Conservation (phyloP, 2,797 vertebrate species). For the Numenius phaeopus region DNA sequence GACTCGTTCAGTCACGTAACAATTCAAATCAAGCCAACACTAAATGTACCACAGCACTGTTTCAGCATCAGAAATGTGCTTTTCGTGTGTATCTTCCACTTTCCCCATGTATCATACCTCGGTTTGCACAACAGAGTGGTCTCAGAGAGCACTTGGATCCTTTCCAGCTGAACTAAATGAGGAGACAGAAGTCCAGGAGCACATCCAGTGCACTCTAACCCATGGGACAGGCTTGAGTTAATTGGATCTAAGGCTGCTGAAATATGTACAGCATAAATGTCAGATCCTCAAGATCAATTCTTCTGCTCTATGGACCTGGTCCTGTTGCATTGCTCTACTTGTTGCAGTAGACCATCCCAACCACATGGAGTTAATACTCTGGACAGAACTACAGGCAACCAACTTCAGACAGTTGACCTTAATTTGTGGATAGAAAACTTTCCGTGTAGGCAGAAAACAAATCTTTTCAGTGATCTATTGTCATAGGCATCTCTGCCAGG, state of each 20-base stretch:
- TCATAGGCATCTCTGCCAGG: neutral
- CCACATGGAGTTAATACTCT: neutral
- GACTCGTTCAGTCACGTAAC: neutral
- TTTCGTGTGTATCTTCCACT: neutral
- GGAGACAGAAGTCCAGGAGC: neutral
- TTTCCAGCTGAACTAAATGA: neutral
- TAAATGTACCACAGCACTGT: neutral
- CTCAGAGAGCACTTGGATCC: neutral
- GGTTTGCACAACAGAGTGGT: neutral
- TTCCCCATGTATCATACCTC: neutral
- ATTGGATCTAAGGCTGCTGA: neutral
- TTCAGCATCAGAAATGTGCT: accelerated
- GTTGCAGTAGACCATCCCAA: neutral
- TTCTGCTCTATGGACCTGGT: neutral
- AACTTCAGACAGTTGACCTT: neutral
- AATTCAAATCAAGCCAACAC: neutral
- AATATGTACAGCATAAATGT: neutral
- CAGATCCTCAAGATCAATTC: neutral
- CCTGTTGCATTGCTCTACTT: neutral
- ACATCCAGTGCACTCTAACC: neutral
- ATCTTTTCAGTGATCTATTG: neutral
- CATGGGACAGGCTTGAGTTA: neutral
- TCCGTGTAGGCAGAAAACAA: neutral
- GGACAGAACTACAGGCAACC: neutral
- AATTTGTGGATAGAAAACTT: neutral